Percentiles rank a stretch among this genome's conserved stretches.
Evolutionary conservation across 2,888 invertebrate genomes (phyloP).

Genomic region (Gerris lacustris): DNA sequence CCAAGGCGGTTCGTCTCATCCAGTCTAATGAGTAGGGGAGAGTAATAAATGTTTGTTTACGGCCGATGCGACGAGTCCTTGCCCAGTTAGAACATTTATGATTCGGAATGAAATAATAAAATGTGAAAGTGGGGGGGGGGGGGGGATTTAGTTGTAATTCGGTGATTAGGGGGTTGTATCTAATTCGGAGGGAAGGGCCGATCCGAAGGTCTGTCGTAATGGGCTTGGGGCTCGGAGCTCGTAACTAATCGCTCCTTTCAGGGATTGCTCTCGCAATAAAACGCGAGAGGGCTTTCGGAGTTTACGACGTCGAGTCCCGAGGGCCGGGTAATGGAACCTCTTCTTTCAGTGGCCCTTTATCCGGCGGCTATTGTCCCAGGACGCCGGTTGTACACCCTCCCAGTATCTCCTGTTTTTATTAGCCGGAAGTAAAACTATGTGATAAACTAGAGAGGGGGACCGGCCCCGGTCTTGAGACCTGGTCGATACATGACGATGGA

Average conservation of each 20-base stretch:
- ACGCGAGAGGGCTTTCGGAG: neutral
- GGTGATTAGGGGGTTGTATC: neutral
- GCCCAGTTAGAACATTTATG: neutral
- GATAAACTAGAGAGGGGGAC: neutral
- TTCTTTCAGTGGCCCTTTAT: neutral
- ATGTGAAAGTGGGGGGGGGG: constrained; percentile 1
- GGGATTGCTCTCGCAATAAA: neutral
- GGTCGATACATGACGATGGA: constrained; percentile 3
- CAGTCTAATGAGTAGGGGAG: too few species aligned
- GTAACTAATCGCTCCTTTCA: constrained; percentile 1
- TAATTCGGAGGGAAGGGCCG: neutral
- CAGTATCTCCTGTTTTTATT: neutral
- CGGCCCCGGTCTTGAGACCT: neutral
- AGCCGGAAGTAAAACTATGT: constrained; percentile 5
- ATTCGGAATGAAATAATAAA: constrained; percentile 5
- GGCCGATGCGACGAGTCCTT: neutral
- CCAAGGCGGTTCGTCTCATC: too few species aligned
- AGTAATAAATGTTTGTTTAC: too few species aligned
- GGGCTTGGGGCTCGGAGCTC: neutral
- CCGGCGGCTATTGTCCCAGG: neutral
- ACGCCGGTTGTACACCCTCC: neutral
- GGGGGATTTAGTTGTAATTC: constrained; percentile 6
- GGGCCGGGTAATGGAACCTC: neutral
- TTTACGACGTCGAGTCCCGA: neutral
- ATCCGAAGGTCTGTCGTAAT: neutral